Percentiles rank a stretch among this genome's conserved stretches.
Evolutionary conservation across 2,888 invertebrate genomes (phyloP).

Genomic region (Archips xylosteana): DNA sequence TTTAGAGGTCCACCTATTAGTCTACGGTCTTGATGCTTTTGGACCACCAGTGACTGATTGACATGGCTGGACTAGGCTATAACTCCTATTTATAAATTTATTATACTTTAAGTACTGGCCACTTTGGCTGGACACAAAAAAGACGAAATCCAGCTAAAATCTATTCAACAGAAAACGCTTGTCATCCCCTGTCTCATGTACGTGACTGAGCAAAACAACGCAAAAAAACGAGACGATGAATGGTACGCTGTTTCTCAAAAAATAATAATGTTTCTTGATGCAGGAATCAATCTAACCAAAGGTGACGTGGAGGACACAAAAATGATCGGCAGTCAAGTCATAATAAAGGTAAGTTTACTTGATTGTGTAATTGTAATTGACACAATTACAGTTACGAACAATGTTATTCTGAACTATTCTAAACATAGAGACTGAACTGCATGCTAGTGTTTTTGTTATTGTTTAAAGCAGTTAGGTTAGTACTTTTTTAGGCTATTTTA

Average conservation of each 20-base stretch:
- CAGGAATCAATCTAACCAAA: constrained; percentile 83
- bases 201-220: not conserved
- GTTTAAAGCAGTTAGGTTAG: too few relatives aligned
- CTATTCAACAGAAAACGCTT: not conserved
- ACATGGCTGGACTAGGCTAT: not conserved
- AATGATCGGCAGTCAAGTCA: constrained; percentile 72
- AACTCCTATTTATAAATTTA: not conserved
- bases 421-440: too few relatives aligned
- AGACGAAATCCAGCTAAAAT: not conserved
- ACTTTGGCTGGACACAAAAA: not conserved
- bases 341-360: constrained; percentile 67
- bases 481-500: too few relatives aligned
- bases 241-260: not conserved
- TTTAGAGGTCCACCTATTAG: too few relatives aligned
- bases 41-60: too few relatives aligned
- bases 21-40: too few relatives aligned
- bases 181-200: constrained; percentile 4
- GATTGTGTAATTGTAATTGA: not conserved
- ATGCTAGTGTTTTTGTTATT: too few relatives aligned
- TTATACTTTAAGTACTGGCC: not conserved
- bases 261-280: constrained; percentile 49
- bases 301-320: constrained; percentile 76
- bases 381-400: not conserved
- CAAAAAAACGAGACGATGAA: constrained; percentile 8
- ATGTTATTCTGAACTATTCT: too few relatives aligned